Conservation (phyloP, 2,797 vertebrate species). For the Echiichthys vipera region DNA sequence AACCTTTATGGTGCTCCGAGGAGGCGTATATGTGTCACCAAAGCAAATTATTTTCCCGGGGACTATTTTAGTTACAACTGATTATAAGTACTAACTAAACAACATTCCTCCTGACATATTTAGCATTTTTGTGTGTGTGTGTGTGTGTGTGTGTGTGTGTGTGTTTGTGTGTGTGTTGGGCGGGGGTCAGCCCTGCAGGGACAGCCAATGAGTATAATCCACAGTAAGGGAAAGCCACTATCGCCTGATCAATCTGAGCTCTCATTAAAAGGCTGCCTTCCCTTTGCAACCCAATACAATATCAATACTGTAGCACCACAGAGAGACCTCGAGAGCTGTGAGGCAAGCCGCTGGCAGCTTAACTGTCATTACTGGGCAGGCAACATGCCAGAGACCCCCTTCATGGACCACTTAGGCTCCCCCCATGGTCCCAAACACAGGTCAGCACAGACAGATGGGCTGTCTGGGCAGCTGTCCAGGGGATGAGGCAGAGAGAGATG, state of each 20-base stretch:
- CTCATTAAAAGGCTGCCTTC: slow-evolving; percentile 86
- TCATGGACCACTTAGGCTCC: slow-evolving; percentile 72
- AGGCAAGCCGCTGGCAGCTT: slow-evolving; percentile 69
- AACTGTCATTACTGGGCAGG: slow-evolving; percentile 73
- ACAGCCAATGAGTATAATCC: slow-evolving; percentile 62
- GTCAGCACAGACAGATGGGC: slow-evolving; percentile 79
- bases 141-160: neutral
- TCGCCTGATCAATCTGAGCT: slow-evolving; percentile 86
- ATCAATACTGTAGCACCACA: slow-evolving; percentile 84
- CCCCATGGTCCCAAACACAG: slow-evolving; percentile 74
- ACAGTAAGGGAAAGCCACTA: slow-evolving; percentile 69
- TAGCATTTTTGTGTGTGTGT: neutral
- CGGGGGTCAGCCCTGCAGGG: slow-evolving; percentile 53
- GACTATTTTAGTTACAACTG: neutral
- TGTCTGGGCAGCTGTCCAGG: slow-evolving; percentile 72
- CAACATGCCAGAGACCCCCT: slow-evolving; percentile 74
- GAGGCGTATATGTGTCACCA: neutral
- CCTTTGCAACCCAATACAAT: slow-evolving; percentile 81
- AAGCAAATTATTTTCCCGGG: neutral
- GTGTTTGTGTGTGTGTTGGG: neutral
- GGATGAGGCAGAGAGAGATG: slow-evolving; percentile 58
- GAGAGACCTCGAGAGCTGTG: slow-evolving; percentile 73
- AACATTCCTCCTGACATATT: neutral
- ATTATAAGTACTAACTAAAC: neutral
- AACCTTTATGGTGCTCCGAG: neutral